Base-by-base conservation (phyloP, 2,888 invertebrate species). In the Ormyrus thymus region DNA sequence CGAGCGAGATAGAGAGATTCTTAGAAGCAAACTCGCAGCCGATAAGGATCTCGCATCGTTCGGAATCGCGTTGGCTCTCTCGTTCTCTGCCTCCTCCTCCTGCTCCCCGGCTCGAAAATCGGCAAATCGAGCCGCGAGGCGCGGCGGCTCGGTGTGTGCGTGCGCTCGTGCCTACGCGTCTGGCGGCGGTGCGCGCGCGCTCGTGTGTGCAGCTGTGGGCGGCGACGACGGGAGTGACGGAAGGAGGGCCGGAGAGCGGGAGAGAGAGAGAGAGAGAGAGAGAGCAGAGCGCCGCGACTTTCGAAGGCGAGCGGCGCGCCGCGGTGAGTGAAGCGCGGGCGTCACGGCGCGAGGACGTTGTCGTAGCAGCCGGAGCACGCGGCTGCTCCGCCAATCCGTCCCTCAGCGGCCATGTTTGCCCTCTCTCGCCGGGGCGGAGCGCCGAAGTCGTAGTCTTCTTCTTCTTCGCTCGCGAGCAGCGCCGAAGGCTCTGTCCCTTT, bases 351-450 rank as follows among this genome's bases (percentile, higher is more conserved):
- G 88, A 84, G 86, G 87, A 87, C 89, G 87, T 89, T 87, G 86
- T 84, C 85, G 86, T 72, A 86, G 87, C 91, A 83, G 85, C 92
- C 90, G 29, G 29, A 3, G 29, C 29, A 29, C 29, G 51, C 84
- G 85, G 92, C 76, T 89, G n/a, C 91, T 93, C 93, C 79, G 92
- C 92, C 86, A 93, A 92, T 91, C 93, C 93, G 87, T 93, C 93
- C 87, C 92, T 92, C 83, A 93, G 91, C 85, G 93, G 89, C 93
- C 93, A 93, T 89, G 92, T 90, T 85, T 81, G 92, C 90, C 87
- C 92, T 91, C 92, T 78, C 81, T 92, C 85, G 92, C 92, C 81
- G 92, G 92, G 87, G 93, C 92, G 82, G 93, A 93, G 90, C 93
- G 91, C 84, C 92, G 91, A 9, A 59, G 46, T 29, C 65, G 29